Evolutionary conservation across 1,140 invertebrate genomes (phyloP), one percentile per base, ranked within the genome.

Genomic region (Trichonephila clavipes): DNA sequence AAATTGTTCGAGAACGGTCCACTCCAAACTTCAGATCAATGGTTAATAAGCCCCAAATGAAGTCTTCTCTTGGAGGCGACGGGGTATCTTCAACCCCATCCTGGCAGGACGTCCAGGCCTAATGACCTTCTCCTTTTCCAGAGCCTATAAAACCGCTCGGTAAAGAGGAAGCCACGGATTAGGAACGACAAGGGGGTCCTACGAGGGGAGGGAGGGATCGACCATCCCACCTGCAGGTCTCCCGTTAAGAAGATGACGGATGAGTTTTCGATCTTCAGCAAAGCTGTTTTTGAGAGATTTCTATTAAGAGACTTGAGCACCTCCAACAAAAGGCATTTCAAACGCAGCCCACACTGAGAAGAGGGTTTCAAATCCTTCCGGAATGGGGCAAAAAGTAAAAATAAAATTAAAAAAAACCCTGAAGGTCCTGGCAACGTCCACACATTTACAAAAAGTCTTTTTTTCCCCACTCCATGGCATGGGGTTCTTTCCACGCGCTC

Each of bases 241-340:
- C 34, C 61, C 87, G 59, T 64, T 40, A 64, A 64, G 59, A 88
- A 40, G 64, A 88, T 88, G 87, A 88, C 87, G 87, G 87, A 88
- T 88, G 87, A 69, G 62, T 51, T 66, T 88, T 88, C 87, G 62
- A 88, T 88, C 87, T 88, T 58, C 87, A 62, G 12, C 87, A 88
- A 88, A 88, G 87, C 87, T 72, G 62, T 88, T 88, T 88, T 88
- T 44, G 87, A 88, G 87, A 69, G 87, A 88, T 87, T 87, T 87
- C 85, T 87, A 87, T 87, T 87, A 87, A 87, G 85, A 51, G 87
- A 88, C 62, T 87, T 69, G 87, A 88, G 87, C 62, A 88, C 87
- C 87, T 44, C 61, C 18, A 24, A 88, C 61, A 88, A 88, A 51
- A 72, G 87, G 44, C 4, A 64, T 87, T 87, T 87, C 59, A 72